A percentile compares a stretch with the other conserved stretches of the same genome.
Evolutionary conservation across 2,888 invertebrate species (phyloP).

Genomic region (Cybosia mesomella): DNA sequence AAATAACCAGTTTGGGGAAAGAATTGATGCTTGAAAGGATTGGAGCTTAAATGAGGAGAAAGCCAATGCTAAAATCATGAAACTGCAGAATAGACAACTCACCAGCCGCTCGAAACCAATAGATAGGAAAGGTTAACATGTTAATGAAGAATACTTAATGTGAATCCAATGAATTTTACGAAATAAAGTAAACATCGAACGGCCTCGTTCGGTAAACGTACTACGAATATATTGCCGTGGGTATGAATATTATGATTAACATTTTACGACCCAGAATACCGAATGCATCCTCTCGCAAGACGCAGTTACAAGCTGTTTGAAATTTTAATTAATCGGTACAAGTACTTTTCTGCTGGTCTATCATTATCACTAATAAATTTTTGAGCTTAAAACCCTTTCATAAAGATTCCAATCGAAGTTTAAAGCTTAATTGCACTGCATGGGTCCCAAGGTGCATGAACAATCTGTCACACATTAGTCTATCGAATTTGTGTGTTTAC

Average conservation of each 20-base stretch:
- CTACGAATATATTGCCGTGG: neutral
- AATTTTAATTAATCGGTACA: conserved; percentile 6
- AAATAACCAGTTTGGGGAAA: too few species aligned
- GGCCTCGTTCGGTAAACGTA: neutral
- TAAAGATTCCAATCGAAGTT: conserved; percentile 2
- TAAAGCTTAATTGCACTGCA: conserved; percentile 10
- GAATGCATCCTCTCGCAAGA: conserved; percentile 1
- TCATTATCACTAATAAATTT: conserved; percentile 35
- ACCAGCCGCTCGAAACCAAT: neutral
- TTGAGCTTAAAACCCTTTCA: conserved; percentile 30
- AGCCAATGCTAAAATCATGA: neutral
- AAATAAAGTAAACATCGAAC: neutral
- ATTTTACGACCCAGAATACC: neutral
- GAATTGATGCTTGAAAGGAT: too few species aligned
- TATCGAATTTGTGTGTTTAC: conserved; percentile 1
- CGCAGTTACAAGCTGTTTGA: conserved; percentile 10
- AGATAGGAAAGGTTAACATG: neutral
- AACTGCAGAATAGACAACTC: neutral
- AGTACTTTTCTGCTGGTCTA: conserved; percentile 19
- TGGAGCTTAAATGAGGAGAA: neutral
- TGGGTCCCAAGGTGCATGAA: conserved; percentile 5
- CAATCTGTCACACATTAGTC: neutral
- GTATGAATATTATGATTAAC: neutral
- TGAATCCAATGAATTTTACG: neutral
- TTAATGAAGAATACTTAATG: neutral